phyloP scores from a whole-genome alignment of 2,888 invertebrate species.

The Ophraella communa region DNA sequence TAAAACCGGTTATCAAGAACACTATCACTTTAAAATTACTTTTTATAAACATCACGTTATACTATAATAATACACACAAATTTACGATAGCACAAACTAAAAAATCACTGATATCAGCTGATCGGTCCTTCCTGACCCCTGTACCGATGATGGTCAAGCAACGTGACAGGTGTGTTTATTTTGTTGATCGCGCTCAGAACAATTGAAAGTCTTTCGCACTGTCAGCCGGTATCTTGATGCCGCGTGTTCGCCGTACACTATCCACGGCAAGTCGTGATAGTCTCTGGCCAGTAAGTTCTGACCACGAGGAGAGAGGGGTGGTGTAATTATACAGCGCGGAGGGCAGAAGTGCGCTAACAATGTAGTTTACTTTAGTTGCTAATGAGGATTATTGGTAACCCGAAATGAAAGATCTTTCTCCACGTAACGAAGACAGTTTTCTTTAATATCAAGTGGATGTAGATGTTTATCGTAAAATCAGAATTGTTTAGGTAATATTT shows the following conservation, averaged over 20 bases:
- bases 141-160: conserved; percentile 37
- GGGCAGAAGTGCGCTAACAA: conserved; percentile 56
- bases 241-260: conserved; percentile 52
- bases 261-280: conserved; percentile 59
- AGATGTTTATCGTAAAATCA: not conserved
- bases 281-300: conserved; percentile 60
- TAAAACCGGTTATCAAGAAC: not conserved
- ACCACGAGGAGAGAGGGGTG: conserved; percentile 58
- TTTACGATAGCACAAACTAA: not conserved
- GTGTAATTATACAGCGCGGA: conserved; percentile 41
- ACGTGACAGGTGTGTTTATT: conserved; percentile 47
- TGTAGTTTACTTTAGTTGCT: conserved; percentile 57
- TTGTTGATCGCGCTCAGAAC: conserved; percentile 37
- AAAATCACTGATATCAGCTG: not conserved
- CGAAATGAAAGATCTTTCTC: conserved; percentile 39
- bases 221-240: conserved; percentile 45
- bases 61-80: not conserved
- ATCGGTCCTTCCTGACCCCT: conserved; percentile 4
- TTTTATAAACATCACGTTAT: not conserved
- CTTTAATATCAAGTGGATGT: conserved; percentile 33
- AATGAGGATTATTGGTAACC: conserved; percentile 48
- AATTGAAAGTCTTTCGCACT: conserved; percentile 42
- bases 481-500: too few relatives aligned
- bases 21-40: not conserved
- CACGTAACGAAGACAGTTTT: conserved; percentile 34